phyloP scores from a whole-genome alignment of 2,113 vertebrate species.

The Tragelaphus imberbis region DNA sequence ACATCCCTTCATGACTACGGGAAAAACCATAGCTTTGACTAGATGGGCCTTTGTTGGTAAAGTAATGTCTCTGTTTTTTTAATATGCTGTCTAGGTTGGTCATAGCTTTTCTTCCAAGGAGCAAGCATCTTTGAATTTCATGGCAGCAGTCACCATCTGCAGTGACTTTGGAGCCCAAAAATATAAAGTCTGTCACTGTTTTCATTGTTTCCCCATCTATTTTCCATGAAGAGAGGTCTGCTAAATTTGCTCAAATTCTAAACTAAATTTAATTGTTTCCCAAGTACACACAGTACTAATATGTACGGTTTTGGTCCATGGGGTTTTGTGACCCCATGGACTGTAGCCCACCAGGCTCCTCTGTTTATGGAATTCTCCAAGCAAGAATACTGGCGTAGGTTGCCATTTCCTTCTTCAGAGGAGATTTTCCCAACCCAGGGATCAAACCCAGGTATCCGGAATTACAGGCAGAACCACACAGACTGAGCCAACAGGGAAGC shows the following conservation, averaged over 20 bases:
- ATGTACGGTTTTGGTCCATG: background rate
- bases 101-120: background rate
- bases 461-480: background rate
- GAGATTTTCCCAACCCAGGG: background rate
- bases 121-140: background rate
- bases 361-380: background rate
- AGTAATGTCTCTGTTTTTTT: background rate
- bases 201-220: background rate
- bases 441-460: background rate
- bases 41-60: background rate
- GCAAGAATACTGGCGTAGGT: background rate
- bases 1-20: background rate
- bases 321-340: background rate
- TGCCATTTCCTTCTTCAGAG: background rate
- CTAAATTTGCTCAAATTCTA: conserved; percentile 23
- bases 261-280: conserved; percentile 6
- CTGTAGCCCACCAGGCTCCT: background rate
- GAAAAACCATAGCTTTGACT: background rate
- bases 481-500: background rate
- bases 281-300: background rate
- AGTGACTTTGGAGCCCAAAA: background rate
- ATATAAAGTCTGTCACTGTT: background rate
- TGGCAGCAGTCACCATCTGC: background rate
- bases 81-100: background rate
- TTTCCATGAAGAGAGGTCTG: background rate